phyloP scores from a whole-genome alignment of 2,888 invertebrate genomes.

The Drosophila macrospina region DNA sequence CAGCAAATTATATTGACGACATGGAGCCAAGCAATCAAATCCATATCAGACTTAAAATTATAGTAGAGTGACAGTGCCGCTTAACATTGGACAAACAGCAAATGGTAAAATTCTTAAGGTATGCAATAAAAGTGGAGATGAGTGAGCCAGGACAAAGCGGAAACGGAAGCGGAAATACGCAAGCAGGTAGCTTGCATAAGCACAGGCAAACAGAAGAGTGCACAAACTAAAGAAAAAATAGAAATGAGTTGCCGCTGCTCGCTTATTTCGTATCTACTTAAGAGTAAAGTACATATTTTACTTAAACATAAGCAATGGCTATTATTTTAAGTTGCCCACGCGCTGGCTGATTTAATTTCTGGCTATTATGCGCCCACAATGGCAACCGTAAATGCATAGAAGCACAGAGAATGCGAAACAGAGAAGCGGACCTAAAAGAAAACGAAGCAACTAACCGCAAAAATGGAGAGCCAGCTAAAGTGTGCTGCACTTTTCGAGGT shows the following conservation, averaged over 20 bases:
- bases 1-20: slow-evolving; percentile 46
- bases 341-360: slow-evolving; percentile 78
- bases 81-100: slow-evolving; percentile 28
- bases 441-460: slow-evolving; percentile 32
- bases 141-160: slow-evolving; percentile 35
- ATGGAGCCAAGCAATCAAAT: slow-evolving; percentile 36
- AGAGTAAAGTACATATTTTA: slow-evolving; percentile 69
- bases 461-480: slow-evolving; percentile 28
- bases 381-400: slow-evolving; percentile 64
- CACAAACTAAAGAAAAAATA: slow-evolving; percentile 19
- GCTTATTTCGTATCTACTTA: slow-evolving; percentile 44
- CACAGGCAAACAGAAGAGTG: slow-evolving; percentile 28
- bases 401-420: slow-evolving; percentile 24
- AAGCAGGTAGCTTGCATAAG: slow-evolving; percentile 40
- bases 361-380: slow-evolving; percentile 79
- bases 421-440: slow-evolving; percentile 23
- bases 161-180: slow-evolving; percentile 68
- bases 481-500: slow-evolving; percentile 25
- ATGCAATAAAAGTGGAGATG: slow-evolving; percentile 25
- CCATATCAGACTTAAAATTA: slow-evolving; percentile 26
- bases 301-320: slow-evolving; percentile 78
- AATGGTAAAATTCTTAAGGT: slow-evolving; percentile 10
- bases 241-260: slow-evolving; percentile 40
- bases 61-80: slow-evolving; percentile 15
- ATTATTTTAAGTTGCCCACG: slow-evolving; percentile 81